Evolutionary conservation across 2,113 vertebrate species (phyloP).

Genomic region (Corythoichthys haematopterus): DNA sequence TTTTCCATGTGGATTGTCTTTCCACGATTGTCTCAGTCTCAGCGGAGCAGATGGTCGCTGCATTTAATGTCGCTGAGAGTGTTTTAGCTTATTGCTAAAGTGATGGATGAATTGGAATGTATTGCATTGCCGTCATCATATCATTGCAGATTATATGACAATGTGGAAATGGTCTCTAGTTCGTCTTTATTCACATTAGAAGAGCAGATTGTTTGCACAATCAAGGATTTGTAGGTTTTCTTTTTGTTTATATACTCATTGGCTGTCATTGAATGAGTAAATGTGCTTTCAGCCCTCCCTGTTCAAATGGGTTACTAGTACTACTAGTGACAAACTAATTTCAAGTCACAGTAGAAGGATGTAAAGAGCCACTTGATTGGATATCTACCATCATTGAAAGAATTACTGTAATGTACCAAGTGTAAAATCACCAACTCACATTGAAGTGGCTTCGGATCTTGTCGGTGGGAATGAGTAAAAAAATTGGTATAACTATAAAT

Average conservation of each 20-base stretch:
- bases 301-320: no score
- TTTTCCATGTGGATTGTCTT: slow-evolving; percentile 31
- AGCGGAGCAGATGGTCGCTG: slow-evolving; percentile 46
- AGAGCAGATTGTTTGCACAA: background rate
- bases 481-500: no score
- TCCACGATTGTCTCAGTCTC: slow-evolving; percentile 52
- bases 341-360: no score
- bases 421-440: no score
- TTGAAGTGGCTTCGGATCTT: no score
- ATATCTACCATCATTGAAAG: no score
- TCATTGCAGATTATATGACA: background rate
- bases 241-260: background rate
- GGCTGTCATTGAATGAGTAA: no score
- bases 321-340: no score
- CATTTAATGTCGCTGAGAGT: slow-evolving; percentile 9
- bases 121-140: background rate
- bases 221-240: background rate
- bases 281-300: no score
- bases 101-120: slow-evolving; percentile 7
- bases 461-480: no score
- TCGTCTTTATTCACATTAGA: background rate
- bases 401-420: no score
- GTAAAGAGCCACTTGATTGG: no score
- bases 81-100: slow-evolving; percentile 20
- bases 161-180: background rate